Evolutionary conservation across 2,888 invertebrate genomes (phyloP).

Genomic region (Eupeodes luniger): DNA sequence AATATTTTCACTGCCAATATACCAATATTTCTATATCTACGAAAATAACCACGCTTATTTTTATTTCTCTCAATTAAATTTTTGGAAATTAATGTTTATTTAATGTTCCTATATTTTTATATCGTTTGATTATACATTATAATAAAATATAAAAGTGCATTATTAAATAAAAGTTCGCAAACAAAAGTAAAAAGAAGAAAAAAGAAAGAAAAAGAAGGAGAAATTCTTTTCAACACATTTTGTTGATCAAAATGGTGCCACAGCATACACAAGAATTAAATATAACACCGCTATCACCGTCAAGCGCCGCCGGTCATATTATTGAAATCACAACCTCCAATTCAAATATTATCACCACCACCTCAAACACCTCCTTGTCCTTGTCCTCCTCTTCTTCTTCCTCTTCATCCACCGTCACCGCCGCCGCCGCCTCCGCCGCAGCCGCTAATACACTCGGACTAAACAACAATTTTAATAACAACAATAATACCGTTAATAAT

Average conservation of each 20-base stretch:
- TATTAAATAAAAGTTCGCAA: conserved; percentile 15
- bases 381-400: too few relatives aligned
- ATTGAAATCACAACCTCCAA: conserved; percentile 44
- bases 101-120: conserved; percentile 9
- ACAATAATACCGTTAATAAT: conserved; percentile 35
- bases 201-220: conserved; percentile 11
- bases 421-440: neutral
- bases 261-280: conserved; percentile 80
- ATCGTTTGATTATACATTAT: conserved; percentile 22
- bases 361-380: neutral
- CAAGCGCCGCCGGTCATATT: conserved; percentile 68
- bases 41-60: conserved; percentile 3
- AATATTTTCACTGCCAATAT: conserved; percentile 37
- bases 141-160: conserved; percentile 12
- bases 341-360: conserved; percentile 16
- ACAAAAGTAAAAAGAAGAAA: conserved; percentile 2
- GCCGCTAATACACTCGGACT: conserved; percentile 10
- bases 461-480: conserved; percentile 40
- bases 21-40: too few relatives aligned
- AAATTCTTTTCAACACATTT: conserved; percentile 49
- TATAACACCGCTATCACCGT: conserved; percentile 77
- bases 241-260: conserved; percentile 79
- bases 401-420: too few relatives aligned
- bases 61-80: neutral
- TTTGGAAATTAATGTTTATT: conserved; percentile 7